Conservation (phyloP, 1,140 invertebrate genomes). For the Aphaenogaster floridana region DNA sequence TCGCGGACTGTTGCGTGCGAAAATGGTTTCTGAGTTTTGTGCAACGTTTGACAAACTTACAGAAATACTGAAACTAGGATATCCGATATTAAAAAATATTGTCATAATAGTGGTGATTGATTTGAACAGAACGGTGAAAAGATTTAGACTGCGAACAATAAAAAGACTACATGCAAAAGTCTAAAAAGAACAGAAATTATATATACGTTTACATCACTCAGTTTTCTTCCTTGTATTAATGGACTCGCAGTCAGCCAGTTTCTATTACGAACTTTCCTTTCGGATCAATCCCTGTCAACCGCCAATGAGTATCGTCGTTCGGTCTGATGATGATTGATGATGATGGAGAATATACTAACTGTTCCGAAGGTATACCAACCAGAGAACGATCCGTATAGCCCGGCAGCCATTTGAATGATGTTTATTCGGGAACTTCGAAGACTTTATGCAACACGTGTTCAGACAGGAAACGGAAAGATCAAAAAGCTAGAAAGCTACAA, state of each 20-base stretch:
- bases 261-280: slow-evolving; percentile 71
- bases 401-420: slow-evolving; percentile 58
- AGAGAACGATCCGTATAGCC: slow-evolving; percentile 61
- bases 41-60: background rate
- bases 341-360: slow-evolving; percentile 71
- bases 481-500: background rate
- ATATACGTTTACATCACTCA: background rate
- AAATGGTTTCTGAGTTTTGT: background rate
- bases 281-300: slow-evolving; percentile 75
- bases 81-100: background rate
- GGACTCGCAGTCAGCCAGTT: slow-evolving; percentile 26
- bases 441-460: slow-evolving; percentile 64
- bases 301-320: slow-evolving; percentile 72
- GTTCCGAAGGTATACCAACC: slow-evolving; percentile 71
- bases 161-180: background rate
- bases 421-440: slow-evolving; percentile 48
- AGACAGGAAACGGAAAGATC: background rate
- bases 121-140: background rate
- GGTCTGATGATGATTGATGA: slow-evolving; percentile 78
- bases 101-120: background rate
- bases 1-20: background rate
- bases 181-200: background rate
- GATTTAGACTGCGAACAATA: background rate
- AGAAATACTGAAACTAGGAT: background rate
- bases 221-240: slow-evolving; percentile 36